Percentiles rank a stretch among this genome's conserved stretches.
Evolutionary conservation across 2,113 vertebrate genomes (phyloP).

Genomic region (Centropus unirufus): DNA sequence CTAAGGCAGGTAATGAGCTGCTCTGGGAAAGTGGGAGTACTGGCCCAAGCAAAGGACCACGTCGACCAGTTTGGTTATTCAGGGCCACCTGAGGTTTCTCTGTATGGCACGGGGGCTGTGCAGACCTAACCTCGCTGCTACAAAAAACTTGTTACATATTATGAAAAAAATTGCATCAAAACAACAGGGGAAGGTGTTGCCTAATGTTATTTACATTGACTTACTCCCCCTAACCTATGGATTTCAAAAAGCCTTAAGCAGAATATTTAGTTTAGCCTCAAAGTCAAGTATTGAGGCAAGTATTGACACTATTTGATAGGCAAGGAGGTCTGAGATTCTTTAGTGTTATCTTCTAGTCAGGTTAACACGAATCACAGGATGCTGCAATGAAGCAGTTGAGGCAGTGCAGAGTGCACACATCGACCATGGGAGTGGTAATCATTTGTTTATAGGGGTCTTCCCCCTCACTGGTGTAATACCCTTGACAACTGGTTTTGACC

Average conservation of each 20-base stretch:
- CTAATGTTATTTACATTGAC: not conserved
- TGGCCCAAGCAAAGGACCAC: not conserved
- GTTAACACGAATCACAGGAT: not conserved
- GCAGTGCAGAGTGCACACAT: not conserved
- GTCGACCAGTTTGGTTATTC: not conserved
- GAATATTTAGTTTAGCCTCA: not conserved
- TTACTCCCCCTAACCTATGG: not conserved
- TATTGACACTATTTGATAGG: not conserved
- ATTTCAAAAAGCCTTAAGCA: not conserved
- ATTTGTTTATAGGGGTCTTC: not conserved
- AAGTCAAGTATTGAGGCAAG: not conserved
- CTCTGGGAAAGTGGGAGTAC: not conserved
- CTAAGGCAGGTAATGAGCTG: not conserved
- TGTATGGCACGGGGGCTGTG: fast-evolving
- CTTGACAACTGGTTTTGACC: not conserved
- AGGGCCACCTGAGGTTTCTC: not conserved
- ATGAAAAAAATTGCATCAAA: not conserved
- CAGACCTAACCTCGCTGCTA: not conserved
- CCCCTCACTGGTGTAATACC: not conserved
- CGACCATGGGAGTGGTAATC: not conserved
- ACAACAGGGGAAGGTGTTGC: not conserved
- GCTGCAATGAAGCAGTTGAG: not conserved
- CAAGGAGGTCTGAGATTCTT: not conserved
- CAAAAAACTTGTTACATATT: not conserved
- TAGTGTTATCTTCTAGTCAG: not conserved